Evolutionary conservation across 2,797 vertebrate species (phyloP), one percentile per base, ranked within the genome.

Genomic region (Cirrhinus molitorella): DNA sequence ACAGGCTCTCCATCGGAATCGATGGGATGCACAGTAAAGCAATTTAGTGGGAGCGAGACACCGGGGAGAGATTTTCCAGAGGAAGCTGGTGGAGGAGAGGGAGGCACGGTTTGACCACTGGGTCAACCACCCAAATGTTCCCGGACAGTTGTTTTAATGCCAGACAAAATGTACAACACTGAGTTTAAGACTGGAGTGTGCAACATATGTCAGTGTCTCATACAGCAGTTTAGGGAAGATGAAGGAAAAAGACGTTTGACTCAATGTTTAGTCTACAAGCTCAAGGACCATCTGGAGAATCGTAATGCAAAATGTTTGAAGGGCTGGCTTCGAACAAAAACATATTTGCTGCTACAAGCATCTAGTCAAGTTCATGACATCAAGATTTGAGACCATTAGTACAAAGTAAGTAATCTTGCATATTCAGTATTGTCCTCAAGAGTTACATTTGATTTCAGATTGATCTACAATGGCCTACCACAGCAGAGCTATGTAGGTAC

Each of bases 1-100:
- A 96, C 89, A 6, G 49, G 47, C 17, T 40, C 80, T 34, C 57
- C 90, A 92, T 87, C 89, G 87, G 92, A 94, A 95, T 95, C 92
- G 92, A 94, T 94, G 92, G 90, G 91, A 90, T 91, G 92, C 90
- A 89, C 90, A 93, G 91, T 91, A 94, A 93, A 93, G 93, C 94
- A 91, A 92, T 92, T 92, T 94, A 89, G 88, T 71, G 31, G 81
- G 86, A 87, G 70, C 88, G 83, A 86, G 84, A 91, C 85, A 63
- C 65, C 31, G 47, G 83, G 80, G 89, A 90, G 86, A 87, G 70
- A 89, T 88, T 40, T 40, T 89, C 37, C 34, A 89, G 89, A 81
- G 84, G 86, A 87, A 34, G 25, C 59, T 31, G 59, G 59, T 63
- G 59, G 59, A 63, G 25, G 59, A 40, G 43, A 66, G 71, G 16